A percentile compares a stretch with the other conserved stretches of the same genome.
Evolutionary conservation across 2,888 invertebrate species (phyloP).

Genomic region (Ophioninae sp.): DNA sequence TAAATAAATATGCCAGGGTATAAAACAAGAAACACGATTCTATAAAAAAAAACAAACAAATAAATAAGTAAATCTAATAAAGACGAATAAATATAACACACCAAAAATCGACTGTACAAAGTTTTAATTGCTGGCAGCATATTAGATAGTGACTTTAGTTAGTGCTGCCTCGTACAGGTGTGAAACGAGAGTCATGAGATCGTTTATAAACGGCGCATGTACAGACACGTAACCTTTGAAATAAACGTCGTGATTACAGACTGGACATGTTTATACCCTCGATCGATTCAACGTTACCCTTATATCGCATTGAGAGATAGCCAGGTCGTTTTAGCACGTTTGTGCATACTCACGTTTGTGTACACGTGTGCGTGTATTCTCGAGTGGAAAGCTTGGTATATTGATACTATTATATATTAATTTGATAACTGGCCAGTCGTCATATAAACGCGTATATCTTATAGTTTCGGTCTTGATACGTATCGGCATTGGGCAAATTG

Average conservation of each 20-base stretch:
- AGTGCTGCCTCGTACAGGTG: neutral
- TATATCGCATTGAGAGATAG: neutral
- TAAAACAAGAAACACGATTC: too few relatives aligned
- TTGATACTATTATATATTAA: slow-evolving; percentile 11
- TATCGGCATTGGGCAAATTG: neutral
- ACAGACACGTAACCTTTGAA: slow-evolving; percentile 52
- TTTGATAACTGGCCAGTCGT: neutral
- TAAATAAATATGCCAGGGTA: too few relatives aligned
- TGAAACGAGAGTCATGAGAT: slow-evolving; percentile 49
- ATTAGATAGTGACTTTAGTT: slow-evolving; percentile 17
- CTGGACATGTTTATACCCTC: slow-evolving; percentile 46
- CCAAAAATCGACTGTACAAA: neutral
- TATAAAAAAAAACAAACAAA: too few relatives aligned
- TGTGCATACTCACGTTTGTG: neutral
- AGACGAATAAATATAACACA: neutral
- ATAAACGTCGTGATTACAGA: slow-evolving; percentile 62
- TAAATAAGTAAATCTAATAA: too few relatives aligned
- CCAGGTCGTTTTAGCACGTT: neutral
- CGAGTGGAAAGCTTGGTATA: neutral
- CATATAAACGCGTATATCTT: neutral
- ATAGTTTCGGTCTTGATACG: neutral
- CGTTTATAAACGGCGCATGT: slow-evolving; percentile 56
- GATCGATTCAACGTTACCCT: slow-evolving; percentile 51
- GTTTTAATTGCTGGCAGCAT: slow-evolving; percentile 18
- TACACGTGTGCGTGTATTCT: neutral